Base-by-base conservation (phyloP, 2,113 vertebrate genomes). In the Castor canadensis region DNA sequence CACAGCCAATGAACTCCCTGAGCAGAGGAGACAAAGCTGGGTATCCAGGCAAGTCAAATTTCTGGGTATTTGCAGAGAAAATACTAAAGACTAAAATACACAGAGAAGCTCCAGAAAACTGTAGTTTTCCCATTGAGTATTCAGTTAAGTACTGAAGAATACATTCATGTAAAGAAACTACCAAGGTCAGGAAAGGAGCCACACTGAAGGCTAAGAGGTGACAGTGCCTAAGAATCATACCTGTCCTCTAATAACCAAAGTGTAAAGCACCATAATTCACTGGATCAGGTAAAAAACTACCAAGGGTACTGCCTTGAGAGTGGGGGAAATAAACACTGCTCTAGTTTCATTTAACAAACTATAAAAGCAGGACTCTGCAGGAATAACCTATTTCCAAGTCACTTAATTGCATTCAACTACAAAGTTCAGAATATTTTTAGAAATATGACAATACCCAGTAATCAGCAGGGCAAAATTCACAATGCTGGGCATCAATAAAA, bases 371-470 rank as follows among this genome's bases (percentile, higher is more conserved):
- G 35, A 89, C 30, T 16, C 20, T 24, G 69, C 45, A 85, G 6
- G 20, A 47, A 35, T 66, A 47, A 92, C 58, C 26, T 67, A 38
- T 66, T 66, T 45, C 10, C 9, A 88, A 66, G 9, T 95, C 76
- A 32, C 54, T 67, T 24, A 85, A 76, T 15, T 30, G 40, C 9
- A 79, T 75, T 56, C 7, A 8, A 86, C 8, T 56, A 43, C 52
- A 87, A 86, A 83, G 15, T 22, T 43, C 62, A 82, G 82, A 93
- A 93, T 22, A 67, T 62, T 81, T 86, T 93, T 83, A 93, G 38
- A 85, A 73, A 86, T 38, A 52, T 2, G 94, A 47, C 2, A 90
- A 89, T 69, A 90, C 0, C 6, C 30, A 84, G 17, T 5, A 85
- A 84, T 30, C 8, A 89, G 58, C 24, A 85, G 40, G 43, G 5